These are phyloP conservation scores for Chrysotoxum bicinctum DNA, from an alignment of 2,888 invertebrate genomes.

Conservation along the genomic window DNA sequence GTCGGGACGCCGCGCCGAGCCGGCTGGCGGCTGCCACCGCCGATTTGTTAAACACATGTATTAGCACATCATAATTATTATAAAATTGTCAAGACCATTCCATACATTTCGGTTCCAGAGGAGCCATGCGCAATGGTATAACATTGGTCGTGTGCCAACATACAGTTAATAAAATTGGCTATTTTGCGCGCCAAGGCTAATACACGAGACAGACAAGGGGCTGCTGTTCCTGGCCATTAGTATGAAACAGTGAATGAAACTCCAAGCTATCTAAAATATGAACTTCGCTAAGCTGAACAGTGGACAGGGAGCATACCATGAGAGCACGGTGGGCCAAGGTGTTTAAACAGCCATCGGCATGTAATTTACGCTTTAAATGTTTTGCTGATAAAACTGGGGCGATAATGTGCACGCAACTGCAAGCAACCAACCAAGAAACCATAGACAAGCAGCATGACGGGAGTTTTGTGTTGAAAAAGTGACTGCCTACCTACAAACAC, in stretches of 20 bases:
- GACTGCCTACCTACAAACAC: no score
- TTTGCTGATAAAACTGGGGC: slow-evolving; percentile 56
- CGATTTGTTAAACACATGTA: slow-evolving; percentile 66
- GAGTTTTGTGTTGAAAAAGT: neutral
- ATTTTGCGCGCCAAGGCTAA: neutral
- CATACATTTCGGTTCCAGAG: neutral
- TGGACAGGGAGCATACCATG: slow-evolving; percentile 11
- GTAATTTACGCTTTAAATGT: slow-evolving; percentile 61
- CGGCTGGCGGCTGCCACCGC: neutral
- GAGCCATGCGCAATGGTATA: neutral
- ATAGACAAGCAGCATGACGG: neutral
- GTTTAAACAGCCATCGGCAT: slow-evolving; percentile 61
- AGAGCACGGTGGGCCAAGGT: slow-evolving; percentile 36
- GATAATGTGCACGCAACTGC: slow-evolving; percentile 57
- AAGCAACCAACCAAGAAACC: neutral
- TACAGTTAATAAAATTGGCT: neutral
- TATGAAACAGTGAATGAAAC: neutral
- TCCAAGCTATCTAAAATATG: neutral
- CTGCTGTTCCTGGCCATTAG: neutral
- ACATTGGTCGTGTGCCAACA: slow-evolving; percentile 10
- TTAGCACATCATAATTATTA: slow-evolving; percentile 71
- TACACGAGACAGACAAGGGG: neutral
- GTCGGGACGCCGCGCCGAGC: neutral
- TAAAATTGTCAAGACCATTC: slow-evolving; percentile 21
- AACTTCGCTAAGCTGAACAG: neutral